Evolutionary conservation across 2,888 invertebrate genomes (phyloP).

Genomic region (Hirtodrosophila duncani): DNA sequence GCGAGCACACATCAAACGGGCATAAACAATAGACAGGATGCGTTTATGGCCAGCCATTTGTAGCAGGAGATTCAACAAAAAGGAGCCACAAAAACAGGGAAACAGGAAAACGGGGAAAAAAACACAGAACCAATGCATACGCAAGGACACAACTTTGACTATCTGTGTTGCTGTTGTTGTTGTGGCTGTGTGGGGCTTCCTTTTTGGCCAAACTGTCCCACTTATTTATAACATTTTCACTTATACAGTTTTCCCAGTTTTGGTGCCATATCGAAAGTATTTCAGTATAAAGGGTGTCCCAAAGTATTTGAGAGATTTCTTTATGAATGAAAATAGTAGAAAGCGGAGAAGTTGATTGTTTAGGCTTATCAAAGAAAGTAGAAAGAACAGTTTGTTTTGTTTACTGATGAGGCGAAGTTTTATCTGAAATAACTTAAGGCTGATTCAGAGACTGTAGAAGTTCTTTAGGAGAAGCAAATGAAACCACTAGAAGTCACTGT

Average conservation of each 20-base stretch:
- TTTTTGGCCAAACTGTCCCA: conserved; percentile 28
- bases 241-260: conserved; percentile 40
- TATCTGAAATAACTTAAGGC: too few relatives aligned
- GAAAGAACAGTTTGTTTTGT: too few relatives aligned
- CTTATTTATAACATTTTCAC: conserved; percentile 70
- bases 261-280: conserved; percentile 54
- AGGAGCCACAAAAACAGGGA: conserved; percentile 6
- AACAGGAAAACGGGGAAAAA: background rate
- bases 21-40: conserved; percentile 70
- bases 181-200: background rate
- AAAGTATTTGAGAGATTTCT: too few relatives aligned
- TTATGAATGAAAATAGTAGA: too few relatives aligned
- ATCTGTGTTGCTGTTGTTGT: too few relatives aligned
- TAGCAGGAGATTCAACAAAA: conserved; percentile 44
- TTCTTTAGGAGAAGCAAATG: too few relatives aligned
- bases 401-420: too few relatives aligned
- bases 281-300: too few relatives aligned
- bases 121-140: conserved; percentile 16
- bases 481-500: too few relatives aligned
- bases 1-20: conserved; percentile 61
- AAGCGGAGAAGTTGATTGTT: too few relatives aligned
- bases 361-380: too few relatives aligned
- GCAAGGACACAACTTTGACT: conserved; percentile 39
- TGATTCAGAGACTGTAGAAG: too few relatives aligned
- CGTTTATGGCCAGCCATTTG: conserved; percentile 69